Conservation (phyloP, 2,113 vertebrate genomes). For the Vulpes ferrilata region DNA sequence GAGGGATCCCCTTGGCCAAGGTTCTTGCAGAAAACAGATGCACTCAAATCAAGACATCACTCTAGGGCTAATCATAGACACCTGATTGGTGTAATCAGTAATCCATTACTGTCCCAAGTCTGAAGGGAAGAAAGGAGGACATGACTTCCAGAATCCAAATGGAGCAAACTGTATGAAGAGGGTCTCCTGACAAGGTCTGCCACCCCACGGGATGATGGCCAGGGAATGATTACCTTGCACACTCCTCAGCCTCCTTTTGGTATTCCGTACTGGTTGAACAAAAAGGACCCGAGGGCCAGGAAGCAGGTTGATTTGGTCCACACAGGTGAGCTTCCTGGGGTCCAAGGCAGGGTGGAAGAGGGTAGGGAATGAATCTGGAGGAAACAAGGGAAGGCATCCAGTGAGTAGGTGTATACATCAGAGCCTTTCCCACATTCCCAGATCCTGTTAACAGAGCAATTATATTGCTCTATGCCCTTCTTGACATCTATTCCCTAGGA, state of each 20-base stretch:
- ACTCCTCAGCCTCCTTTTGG: background rate
- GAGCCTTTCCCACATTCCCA: background rate
- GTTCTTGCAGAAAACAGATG: constrained; percentile 15
- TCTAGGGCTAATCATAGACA: background rate
- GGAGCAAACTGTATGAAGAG: background rate
- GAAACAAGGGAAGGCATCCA: background rate
- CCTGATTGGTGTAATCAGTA: no score
- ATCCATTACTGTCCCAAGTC: background rate
- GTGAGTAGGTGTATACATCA: background rate
- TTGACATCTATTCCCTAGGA: background rate
- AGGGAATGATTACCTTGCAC: background rate
- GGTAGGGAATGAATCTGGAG: background rate
- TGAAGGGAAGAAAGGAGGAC: background rate
- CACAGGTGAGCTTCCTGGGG: background rate
- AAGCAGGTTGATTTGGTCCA: background rate
- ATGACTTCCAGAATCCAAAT: background rate
- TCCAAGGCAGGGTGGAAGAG: background rate
- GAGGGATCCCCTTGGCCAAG: no score
- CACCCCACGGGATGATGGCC: background rate
- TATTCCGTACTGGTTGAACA: background rate
- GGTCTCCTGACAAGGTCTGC: background rate
- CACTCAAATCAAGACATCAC: background rate
- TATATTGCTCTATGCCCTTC: background rate
- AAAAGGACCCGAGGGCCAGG: background rate
- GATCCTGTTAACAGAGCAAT: background rate